Conservation (phyloP, 1,140 invertebrate genomes). For the Metopolophium dirhodum region DNA sequence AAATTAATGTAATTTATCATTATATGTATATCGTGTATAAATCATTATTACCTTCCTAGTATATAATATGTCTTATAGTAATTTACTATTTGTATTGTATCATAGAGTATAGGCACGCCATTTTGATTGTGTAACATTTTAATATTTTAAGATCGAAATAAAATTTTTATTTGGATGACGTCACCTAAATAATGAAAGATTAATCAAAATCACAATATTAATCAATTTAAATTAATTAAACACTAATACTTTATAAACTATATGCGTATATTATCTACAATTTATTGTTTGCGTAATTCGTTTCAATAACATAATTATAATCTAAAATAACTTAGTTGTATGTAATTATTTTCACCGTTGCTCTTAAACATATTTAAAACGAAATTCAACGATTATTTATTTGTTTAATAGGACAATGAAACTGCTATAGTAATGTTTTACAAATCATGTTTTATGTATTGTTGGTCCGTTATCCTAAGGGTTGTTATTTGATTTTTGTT, state of each 20-base stretch:
- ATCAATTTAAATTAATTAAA: not conserved
- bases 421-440: not conserved
- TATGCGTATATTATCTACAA: not conserved
- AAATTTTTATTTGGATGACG: not conserved
- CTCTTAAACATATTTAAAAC: not conserved
- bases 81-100: not conserved
- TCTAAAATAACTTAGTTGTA: not conserved
- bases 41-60: not conserved
- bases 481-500: not conserved
- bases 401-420: not conserved
- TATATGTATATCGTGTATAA: not conserved
- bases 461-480: not conserved
- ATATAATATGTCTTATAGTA: not conserved
- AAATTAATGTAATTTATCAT: not conserved
- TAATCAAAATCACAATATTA: not conserved
- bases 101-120: too few species aligned
- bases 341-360: not conserved
- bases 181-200: not conserved
- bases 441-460: not conserved
- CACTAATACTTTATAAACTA: not conserved
- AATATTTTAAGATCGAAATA: not conserved
- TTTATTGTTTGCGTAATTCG: not conserved
- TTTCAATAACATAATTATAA: constrained; percentile 16
- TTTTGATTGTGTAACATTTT: not conserved
- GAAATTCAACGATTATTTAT: not conserved